Conservation (phyloP, 2,113 vertebrate genomes). For the Anguilla japonica region DNA sequence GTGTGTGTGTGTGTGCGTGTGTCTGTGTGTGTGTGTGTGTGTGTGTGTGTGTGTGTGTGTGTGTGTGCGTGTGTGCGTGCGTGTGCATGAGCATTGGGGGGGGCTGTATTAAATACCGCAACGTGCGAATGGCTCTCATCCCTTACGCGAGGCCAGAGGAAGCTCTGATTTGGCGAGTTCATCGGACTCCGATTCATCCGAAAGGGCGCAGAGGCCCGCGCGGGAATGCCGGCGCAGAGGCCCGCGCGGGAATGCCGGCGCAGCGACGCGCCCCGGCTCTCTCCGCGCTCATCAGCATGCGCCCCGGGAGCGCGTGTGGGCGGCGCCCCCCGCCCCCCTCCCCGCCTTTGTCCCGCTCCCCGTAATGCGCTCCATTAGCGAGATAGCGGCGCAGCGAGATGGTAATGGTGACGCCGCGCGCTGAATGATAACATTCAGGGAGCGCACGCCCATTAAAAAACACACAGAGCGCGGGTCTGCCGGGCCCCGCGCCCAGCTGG, state of each 20-base stretch:
- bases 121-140: too few relatives aligned
- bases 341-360: slow-evolving; percentile 29
- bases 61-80: too few relatives aligned
- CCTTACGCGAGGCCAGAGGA: neutral
- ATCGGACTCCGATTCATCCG: neutral
- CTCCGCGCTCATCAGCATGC: slow-evolving; percentile 32
- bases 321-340: slow-evolving; percentile 5
- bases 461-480: neutral
- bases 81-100: too few relatives aligned
- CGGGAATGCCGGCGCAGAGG: neutral
- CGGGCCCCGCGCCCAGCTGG: too few relatives aligned
- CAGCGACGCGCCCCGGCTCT: neutral
- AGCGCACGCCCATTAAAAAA: neutral
- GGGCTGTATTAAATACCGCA: too few relatives aligned
- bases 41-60: too few relatives aligned
- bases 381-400: slow-evolving; percentile 46
- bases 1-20: too few relatives aligned
- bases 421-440: slow-evolving; percentile 24
- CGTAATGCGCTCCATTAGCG: slow-evolving; percentile 43
- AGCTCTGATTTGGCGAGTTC: neutral
- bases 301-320: slow-evolving; percentile 20
- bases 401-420: slow-evolving; percentile 36
- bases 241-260: neutral
- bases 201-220: too few relatives aligned
- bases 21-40: too few relatives aligned